A percentile compares a stretch with the other conserved stretches of the same genome.
Evolutionary conservation across 2,888 invertebrate species (phyloP).

Genomic region (Cyrtodaria siliqua): DNA sequence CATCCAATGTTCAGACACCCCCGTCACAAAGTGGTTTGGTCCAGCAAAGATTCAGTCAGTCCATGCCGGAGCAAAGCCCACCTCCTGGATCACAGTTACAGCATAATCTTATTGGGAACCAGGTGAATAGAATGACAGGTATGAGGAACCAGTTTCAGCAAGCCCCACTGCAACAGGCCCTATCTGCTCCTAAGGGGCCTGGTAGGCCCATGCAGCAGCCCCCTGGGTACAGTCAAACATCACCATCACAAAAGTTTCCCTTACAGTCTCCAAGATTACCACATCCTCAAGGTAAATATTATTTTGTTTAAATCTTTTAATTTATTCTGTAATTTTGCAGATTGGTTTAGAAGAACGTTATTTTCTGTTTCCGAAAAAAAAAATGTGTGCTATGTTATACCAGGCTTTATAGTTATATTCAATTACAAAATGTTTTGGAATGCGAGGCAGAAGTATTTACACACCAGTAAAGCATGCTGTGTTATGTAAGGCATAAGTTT

Average conservation of each 20-base stretch:
- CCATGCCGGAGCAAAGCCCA: constrained; percentile 15
- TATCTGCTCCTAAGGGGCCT: constrained; percentile 1
- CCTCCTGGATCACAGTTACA: constrained; percentile 34
- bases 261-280: constrained; percentile 75
- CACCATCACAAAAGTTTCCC: constrained; percentile 47
- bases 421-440: too few species aligned
- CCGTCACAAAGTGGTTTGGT: constrained; percentile 24
- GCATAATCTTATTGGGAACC: constrained; percentile 30
- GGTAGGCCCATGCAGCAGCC: constrained; percentile 35
- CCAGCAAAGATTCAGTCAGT: constrained; percentile 45
- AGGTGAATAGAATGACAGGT: constrained; percentile 58
- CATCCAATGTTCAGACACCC: constrained; percentile 24
- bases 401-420: too few species aligned
- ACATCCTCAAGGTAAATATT: constrained; percentile 80
- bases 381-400: too few species aligned
- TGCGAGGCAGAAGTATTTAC: too few species aligned
- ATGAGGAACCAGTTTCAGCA: constrained; percentile 86
- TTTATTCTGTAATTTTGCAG: too few species aligned
- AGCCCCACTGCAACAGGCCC: constrained; percentile 82
- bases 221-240: constrained; percentile 60
- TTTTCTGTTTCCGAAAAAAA: too few species aligned
- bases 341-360: too few species aligned
- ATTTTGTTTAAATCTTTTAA: too few species aligned
- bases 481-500: too few species aligned
- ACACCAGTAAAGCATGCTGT: too few species aligned